These are phyloP conservation scores for Falco concolor DNA, from an alignment of 2,797 vertebrate genomes.

Conservation along the genomic window DNA sequence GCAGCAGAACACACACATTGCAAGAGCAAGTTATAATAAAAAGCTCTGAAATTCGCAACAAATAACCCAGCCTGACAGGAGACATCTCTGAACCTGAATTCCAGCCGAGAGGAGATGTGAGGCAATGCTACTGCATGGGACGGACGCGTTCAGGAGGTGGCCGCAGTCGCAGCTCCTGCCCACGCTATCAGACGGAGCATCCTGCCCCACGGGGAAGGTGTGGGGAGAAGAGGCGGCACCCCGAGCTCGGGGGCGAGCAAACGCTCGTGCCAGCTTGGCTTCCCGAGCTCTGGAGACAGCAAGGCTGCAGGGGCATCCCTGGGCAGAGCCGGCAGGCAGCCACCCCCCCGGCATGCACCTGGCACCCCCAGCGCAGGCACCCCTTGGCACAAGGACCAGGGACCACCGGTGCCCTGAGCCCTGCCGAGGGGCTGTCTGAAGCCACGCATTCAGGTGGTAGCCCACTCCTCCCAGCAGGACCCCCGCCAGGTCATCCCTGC, in stretches of 20 bases:
- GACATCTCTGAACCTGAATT: neutral
- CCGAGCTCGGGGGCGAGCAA: neutral
- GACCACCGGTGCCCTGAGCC: neutral
- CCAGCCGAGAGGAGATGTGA: neutral
- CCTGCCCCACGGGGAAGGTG: neutral
- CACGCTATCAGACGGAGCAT: neutral
- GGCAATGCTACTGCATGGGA: neutral
- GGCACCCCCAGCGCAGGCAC: fast-evolving
- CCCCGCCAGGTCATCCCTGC: no score
- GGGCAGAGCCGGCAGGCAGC: neutral
- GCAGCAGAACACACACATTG: neutral
- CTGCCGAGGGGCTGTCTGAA: neutral
- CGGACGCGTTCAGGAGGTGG: fast-evolving
- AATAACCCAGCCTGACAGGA: neutral
- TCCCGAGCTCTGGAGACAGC: neutral
- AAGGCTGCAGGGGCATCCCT: neutral
- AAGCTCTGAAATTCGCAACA: neutral
- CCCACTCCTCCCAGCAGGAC: neutral
- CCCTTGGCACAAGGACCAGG: neutral
- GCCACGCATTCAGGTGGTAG: fast-evolving
- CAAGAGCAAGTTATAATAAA: neutral
- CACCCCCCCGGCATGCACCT: neutral
- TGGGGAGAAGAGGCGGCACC: neutral
- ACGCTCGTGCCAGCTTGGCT: neutral
- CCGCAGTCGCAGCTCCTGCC: fast-evolving